A percentile compares a stretch with the other conserved stretches of the same genome.
These are phyloP conservation scores for Columba guinea DNA, from an alignment of 2,797 vertebrate genomes.

Conservation along the genomic window DNA sequence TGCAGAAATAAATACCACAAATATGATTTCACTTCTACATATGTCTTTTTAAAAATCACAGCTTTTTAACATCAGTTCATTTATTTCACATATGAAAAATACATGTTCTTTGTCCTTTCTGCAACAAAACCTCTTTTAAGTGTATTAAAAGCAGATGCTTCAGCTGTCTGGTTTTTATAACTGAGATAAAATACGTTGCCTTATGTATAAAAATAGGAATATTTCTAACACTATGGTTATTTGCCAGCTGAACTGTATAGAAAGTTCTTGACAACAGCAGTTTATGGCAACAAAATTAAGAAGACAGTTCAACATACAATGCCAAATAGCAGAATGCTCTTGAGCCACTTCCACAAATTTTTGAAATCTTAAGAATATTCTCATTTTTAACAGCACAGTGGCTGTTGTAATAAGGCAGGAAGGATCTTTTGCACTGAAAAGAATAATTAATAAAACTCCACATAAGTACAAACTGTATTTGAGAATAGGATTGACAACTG, in stretches of 20 bases:
- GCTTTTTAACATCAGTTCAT: background rate
- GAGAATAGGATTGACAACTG: background rate
- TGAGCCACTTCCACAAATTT: background rate
- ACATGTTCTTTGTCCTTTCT: background rate
- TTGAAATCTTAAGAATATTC: background rate
- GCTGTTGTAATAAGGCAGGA: background rate
- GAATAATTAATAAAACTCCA: background rate
- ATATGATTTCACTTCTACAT: background rate
- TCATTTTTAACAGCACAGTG: background rate
- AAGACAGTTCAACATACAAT: background rate
- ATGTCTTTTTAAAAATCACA: background rate
- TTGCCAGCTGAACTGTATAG: background rate
- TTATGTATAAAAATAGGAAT: background rate
- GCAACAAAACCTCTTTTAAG: conserved; percentile 30
- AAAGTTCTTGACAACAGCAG: background rate
- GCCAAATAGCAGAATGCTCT: background rate
- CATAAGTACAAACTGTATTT: background rate
- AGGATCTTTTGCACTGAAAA: background rate
- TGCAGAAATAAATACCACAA: background rate
- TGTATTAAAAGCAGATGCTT: conserved; percentile 24
- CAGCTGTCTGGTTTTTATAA: background rate
- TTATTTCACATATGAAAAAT: conserved; percentile 11
- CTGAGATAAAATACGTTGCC: background rate
- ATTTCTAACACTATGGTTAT: background rate
- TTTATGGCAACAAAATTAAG: background rate